These are phyloP conservation scores for Cephus nigrinus DNA, from an alignment of 2,888 invertebrate species.

Conservation along the genomic window DNA sequence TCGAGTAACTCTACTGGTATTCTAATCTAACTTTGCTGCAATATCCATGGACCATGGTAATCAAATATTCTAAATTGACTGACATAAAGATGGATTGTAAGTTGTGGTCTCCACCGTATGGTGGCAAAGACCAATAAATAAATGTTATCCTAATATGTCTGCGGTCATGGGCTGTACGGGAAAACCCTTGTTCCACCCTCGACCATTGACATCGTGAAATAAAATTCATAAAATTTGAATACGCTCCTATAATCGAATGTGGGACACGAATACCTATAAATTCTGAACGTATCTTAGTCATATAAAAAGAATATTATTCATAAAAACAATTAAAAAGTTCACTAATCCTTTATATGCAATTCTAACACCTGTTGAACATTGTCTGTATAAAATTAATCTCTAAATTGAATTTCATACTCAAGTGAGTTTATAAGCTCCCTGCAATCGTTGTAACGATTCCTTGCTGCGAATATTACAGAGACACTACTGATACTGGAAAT, in stretches of 20 bases:
- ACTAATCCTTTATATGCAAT: neutral
- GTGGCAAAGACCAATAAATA: neutral
- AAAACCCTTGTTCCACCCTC: neutral
- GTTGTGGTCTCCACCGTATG: neutral
- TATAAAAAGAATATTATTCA: neutral
- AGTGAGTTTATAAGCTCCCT: neutral
- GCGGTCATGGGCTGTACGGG: neutral
- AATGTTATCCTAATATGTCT: neutral
- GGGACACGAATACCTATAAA: no score
- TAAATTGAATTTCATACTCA: neutral
- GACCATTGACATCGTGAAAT: neutral
- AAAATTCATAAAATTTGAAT: neutral
- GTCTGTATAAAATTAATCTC: neutral
- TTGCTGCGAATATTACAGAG: neutral
- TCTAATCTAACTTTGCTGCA: neutral
- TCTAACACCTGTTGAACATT: neutral
- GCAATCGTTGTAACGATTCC: neutral
- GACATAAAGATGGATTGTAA: neutral
- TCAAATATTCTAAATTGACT: neutral
- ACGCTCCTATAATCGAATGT: neutral
- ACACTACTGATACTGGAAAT: neutral
- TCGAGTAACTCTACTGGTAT: neutral
- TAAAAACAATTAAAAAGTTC: neutral
- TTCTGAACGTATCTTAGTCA: neutral
- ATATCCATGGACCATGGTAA: neutral